Evolutionary conservation across 1,140 invertebrate genomes (phyloP).

Genomic region (Leptinotarsa texana): DNA sequence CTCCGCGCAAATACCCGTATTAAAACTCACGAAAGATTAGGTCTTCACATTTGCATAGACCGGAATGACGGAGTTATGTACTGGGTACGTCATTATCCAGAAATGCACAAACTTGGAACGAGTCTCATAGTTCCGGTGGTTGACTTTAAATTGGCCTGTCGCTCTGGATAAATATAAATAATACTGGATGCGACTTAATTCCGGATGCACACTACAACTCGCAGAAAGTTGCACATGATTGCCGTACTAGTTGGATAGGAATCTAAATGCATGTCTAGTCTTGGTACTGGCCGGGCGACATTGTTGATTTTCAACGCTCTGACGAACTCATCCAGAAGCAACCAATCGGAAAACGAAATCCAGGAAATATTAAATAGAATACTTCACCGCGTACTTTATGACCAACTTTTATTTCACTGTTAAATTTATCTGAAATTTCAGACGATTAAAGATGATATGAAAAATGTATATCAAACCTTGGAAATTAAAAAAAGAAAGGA

Average conservation of each 20-base stretch:
- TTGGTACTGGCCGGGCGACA: not conserved
- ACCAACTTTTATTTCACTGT: too few species aligned
- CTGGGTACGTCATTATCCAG: conserved; percentile 14
- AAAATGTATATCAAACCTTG: too few species aligned
- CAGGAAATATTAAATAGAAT: too few species aligned
- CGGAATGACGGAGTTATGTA: conserved; percentile 7
- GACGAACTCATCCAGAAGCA: not conserved
- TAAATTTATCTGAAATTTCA: too few species aligned
- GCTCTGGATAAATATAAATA: conserved; percentile 25
- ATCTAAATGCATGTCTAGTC: not conserved
- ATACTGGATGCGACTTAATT: conserved; percentile 24
- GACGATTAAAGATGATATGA: too few species aligned
- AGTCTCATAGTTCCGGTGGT: conserved; percentile 25
- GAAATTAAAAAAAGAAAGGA: too few species aligned
- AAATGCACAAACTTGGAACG: conserved; percentile 28
- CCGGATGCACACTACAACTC: conserved; percentile 10
- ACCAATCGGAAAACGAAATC: not conserved
- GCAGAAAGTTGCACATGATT: conserved; percentile 15
- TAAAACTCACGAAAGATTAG: conserved; percentile 13
- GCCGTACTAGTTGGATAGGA: not conserved
- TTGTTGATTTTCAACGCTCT: not conserved
- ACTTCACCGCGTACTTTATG: too few species aligned
- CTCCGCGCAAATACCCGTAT: not conserved
- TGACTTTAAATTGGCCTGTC: conserved; percentile 26
- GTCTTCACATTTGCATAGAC: conserved; percentile 16